A percentile compares a stretch with the other conserved stretches of the same genome.
phyloP scores from a whole-genome alignment of 2,113 vertebrate species.

The Catharus fuscescens region DNA sequence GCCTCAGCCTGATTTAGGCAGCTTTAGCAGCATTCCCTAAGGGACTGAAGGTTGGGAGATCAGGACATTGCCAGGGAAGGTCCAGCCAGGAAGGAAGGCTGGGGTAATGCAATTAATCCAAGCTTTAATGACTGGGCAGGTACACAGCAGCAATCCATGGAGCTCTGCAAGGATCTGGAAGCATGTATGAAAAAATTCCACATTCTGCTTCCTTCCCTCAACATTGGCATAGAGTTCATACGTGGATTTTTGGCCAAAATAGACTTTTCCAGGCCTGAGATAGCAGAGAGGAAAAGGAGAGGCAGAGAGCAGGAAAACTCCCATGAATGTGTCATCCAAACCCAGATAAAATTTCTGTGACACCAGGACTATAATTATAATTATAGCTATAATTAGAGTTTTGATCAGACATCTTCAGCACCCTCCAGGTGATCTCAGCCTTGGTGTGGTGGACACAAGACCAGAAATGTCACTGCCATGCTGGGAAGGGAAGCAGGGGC shows the following conservation, averaged over 20 bases:
- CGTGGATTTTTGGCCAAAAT: not conserved
- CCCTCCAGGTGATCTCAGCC: not conserved
- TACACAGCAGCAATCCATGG: not conserved
- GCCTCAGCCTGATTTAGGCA: not conserved
- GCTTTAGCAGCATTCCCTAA: rapidly evolving
- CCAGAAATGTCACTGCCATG: not conserved
- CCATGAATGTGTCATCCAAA: constrained; percentile 4
- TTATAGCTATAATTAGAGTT: not conserved
- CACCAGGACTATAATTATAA: not conserved
- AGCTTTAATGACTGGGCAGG: not conserved
- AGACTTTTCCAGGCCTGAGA: constrained; percentile 5
- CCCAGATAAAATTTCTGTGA: constrained; percentile 13
- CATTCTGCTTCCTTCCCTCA: not conserved
- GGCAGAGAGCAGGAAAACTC: constrained; percentile 9
- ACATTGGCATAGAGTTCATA: rapidly evolving
- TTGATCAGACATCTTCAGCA: not conserved
- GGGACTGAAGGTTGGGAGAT: not conserved
- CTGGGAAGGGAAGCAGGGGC: not conserved
- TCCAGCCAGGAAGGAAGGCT: constrained; percentile 19
- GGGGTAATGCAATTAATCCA: not conserved
- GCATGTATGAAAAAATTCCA: not conserved
- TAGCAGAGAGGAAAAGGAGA: constrained; percentile 57
- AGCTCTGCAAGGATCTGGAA: not conserved
- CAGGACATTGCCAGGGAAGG: not conserved
- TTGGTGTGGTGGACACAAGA: not conserved